Evolutionary conservation across 37 sponge, comb jelly and placozoan species (phyloP).

Genomic region (Aplysina aerophoba): DNA sequence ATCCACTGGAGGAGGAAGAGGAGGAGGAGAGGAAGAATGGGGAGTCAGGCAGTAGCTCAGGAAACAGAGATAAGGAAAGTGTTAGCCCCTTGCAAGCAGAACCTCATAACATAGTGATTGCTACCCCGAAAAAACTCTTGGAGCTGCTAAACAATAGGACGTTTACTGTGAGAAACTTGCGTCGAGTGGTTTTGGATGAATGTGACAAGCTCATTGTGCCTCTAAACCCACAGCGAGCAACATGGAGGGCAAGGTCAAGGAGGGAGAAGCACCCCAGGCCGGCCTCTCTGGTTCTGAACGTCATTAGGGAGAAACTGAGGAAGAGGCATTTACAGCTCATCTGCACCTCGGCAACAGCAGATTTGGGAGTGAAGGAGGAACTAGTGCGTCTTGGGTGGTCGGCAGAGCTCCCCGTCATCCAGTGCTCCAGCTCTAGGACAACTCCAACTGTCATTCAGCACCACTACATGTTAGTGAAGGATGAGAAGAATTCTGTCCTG

Average conservation of each 20-base stretch:
- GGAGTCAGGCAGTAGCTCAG: too few species aligned
- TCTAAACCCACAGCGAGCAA: background rate
- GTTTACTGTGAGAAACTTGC: constrained; percentile 22
- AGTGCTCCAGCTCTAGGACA: background rate
- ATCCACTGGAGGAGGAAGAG: constrained; percentile 2
- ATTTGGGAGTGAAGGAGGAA: constrained; percentile 31
- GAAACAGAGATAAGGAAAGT: too few species aligned
- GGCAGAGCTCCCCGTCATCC: background rate
- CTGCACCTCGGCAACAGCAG: constrained; percentile 62
- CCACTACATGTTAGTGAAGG: background rate
- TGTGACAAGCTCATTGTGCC: constrained; percentile 52
- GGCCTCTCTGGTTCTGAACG: constrained; percentile 14
- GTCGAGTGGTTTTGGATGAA: constrained; percentile 65
- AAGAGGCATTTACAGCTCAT: constrained; percentile 37
- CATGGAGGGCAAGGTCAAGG: constrained; percentile 11
- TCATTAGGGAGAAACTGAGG: constrained; percentile 21
- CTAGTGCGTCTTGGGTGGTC: constrained; percentile 59
- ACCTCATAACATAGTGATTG: constrained; percentile 51
- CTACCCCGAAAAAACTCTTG: constrained; percentile 58
- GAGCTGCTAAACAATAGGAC: constrained; percentile 10
- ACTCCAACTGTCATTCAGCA: constrained; percentile 43
- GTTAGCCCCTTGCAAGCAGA: background rate
- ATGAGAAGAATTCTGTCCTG: background rate
- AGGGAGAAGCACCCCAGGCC: constrained; percentile 51
- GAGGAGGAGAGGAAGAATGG: background rate